Base-by-base conservation (phyloP, 1,140 invertebrate genomes). In the Danaus plexippus region DNA sequence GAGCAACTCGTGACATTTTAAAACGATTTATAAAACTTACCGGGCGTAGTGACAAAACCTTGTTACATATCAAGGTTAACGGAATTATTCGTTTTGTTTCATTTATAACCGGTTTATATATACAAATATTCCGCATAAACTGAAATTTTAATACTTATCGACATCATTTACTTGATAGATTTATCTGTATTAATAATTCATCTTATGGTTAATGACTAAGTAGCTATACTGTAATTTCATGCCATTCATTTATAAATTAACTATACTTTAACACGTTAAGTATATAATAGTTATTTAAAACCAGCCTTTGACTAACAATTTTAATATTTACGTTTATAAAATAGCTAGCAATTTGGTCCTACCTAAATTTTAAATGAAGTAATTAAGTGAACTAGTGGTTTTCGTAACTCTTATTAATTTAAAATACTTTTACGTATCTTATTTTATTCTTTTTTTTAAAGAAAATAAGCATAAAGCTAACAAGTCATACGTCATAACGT, bases 21-120 rank as follows among this genome's bases (percentile, higher is more conserved):
- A 58, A 61, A 52, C 57, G 51, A 51, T 54, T 55, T 57, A 60
- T 60, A 56, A 64, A 64, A 64, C 52, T 55, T 50, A 64, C 54
- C 49, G 55, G 42, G 49, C 48, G 44, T 41, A 51, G 57, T 64
- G 54, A 64, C 57, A 64, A 57, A 64, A 52, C 51, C 62, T 64
- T 59, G 51, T 60, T 13, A 57, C 47, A 53, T 60, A 59, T 56
- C 62, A 64, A 64, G 62, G 62, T 59, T 64, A 56, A 43, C 50
- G 58, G 54, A 60, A 59, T 52, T 57, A 46, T 54, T 60, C 46
- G 45, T 64, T 64, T 64, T 60, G 41, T 60, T 60, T 60, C 52
- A 45, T 60, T 60, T 55, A 43, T 43, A 32, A 32, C 22, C 22
- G 22, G 22, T 32, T 32, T 32, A 32, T 32, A 32, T 32, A 6